phyloP scores from a whole-genome alignment of 1,140 invertebrate genomes.

The Pseudomyrmex gracilis region DNA sequence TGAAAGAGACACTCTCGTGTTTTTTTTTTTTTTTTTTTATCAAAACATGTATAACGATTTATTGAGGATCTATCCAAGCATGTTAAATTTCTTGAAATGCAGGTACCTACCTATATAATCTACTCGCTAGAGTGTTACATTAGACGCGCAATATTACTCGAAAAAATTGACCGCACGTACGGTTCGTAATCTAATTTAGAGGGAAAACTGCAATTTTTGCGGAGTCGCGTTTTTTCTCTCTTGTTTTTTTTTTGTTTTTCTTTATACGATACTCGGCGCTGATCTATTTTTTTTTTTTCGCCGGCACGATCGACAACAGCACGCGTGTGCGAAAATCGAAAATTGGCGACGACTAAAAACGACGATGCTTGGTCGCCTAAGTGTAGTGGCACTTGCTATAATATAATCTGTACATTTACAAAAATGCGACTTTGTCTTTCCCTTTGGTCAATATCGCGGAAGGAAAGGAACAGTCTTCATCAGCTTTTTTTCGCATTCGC shows the following conservation, averaged over 20 bases:
- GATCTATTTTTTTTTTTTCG: conserved; percentile 57
- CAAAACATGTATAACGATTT: conserved; percentile 85
- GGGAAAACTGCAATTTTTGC: conserved; percentile 59
- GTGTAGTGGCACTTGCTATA: neutral
- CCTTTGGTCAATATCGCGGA: conserved; percentile 47
- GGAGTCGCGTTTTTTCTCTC: conserved; percentile 32
- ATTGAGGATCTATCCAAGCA: conserved; percentile 84
- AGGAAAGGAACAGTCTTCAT: conserved; percentile 57
- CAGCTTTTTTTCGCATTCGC: conserved; percentile 33
- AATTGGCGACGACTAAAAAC: conserved; percentile 23
- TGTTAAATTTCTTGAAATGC: conserved; percentile 83
- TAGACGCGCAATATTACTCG: conserved; percentile 79
- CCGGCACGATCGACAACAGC: conserved; percentile 49
- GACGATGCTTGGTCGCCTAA: conserved; percentile 2
- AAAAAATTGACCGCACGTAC: conserved; percentile 68
- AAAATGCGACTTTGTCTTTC: conserved; percentile 53
- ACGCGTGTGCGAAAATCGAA: neutral
- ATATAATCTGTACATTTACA: conserved; percentile 52
- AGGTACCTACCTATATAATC: conserved; percentile 82
- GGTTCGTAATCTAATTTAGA: conserved; percentile 58
- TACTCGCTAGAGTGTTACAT: conserved; percentile 80
- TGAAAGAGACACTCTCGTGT: too few species aligned
- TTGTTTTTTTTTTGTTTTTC: conserved; percentile 23
- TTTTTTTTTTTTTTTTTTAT: too few species aligned
- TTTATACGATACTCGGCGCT: conserved; percentile 14